Evolutionary conservation across 2,888 invertebrate genomes (phyloP), one percentile per base, ranked within the genome.

Genomic region (Diplolepis rosae): DNA sequence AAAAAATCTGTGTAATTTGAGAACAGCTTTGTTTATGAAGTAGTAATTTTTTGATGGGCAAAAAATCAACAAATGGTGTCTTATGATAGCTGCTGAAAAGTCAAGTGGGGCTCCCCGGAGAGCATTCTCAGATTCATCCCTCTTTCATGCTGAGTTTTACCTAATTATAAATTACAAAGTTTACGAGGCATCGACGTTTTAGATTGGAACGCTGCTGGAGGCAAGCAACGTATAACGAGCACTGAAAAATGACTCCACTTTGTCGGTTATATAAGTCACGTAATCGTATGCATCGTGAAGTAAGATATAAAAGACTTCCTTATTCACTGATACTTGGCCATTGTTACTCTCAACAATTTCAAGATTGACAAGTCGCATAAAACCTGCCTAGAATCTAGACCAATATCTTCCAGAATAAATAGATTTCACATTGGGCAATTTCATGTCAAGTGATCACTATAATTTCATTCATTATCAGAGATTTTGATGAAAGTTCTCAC

Each of bases 131-230:
- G 51, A 51, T 27, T 6, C 51, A 24, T 56, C 35, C 56, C 22
- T 56, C 22, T 56, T 56, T 35, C 56, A 32, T 24, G 56, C 56
- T 56, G 56, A 56, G 56, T 56, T 56, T 56, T 56, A 56, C 56
- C 35, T 56, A 56, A 56, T 56, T 35, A 35, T 56, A 56, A 56
- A 35, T 56, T 56, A 56, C 56, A 22, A 32, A 22, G 56, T 56
- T 35, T 35, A 22, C 22, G 32, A 35, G 56, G 35, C 56, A 56
- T 56, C 56, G 56, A 56, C 35, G 35, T 32, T 13, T 56, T 39
- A 35, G 35, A 56, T 56, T 56, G 56, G 35, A 56, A 39, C 56
- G 5, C 56, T 35, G 56, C 56, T 35, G 35, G 56, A 56, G 32
- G 35, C 35, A 22, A 18, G 35, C 9, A 22, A 32, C 35, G 22